Evolutionary conservation across 2,888 invertebrate genomes (phyloP), one percentile per base, ranked within the genome.

Genomic region (Leptothorax acervorum): DNA sequence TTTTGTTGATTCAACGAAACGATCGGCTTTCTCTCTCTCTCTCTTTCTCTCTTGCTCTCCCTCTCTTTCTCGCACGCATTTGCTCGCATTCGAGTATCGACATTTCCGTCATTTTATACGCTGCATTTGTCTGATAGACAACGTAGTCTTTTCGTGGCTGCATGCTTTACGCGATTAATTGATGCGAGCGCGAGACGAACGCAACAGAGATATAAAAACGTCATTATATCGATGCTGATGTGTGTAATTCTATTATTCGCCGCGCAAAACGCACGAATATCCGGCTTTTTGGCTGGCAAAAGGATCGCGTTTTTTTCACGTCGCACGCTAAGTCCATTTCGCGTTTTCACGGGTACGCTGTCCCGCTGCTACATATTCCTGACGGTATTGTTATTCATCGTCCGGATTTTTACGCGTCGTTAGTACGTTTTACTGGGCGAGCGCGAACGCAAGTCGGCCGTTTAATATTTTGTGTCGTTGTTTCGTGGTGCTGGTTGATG

Each of bases 1-100:
- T 89, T 89, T 82, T 84, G 85, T 88, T 84, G 89, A 89, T 86
- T 86, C 88, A 82, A 84, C 89, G 84, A 87, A 89, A 85, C 83
- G 65, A 12, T 42, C n/a, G 42, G 18, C 48, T 18, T 18, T 28
- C 35, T 15, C 4, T 31, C 3, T 15, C 28, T 11, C 6, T 9
- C 3, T 15, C 23, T 9, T 2, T 15, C 23, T 6, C 39, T 35
- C 15, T 31, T 12, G n/a, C 42, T 42, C 28, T 28, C 18, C 11
- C 6, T 18, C 12, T 31, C 15, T 18, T 0, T 4, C 48, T 31
- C 39, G 11, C 55, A 4, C 15, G 28, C 28, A 3, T 39, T 55
- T 23, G 23, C 23, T 48, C 35, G 48, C 60, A 39, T 55, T 66
- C 48, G 53, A 42, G 11, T 75, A 75, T 75, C 60, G 76, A 82